Percentiles rank a stretch among this genome's conserved stretches.
These are phyloP conservation scores for Ephialtes manifestator DNA, from an alignment of 2,888 invertebrate species.

Conservation along the genomic window DNA sequence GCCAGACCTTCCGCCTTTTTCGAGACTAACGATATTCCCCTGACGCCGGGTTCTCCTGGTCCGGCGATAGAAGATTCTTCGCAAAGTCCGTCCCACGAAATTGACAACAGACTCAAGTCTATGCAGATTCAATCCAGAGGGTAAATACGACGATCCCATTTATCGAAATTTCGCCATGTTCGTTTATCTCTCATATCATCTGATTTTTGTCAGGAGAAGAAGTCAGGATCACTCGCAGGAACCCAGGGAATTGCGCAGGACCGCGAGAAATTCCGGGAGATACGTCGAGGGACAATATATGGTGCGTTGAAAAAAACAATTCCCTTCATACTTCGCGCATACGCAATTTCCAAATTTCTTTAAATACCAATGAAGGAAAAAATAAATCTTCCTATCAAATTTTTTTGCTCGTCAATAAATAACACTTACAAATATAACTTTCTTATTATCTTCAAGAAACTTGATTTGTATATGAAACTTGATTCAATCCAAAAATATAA, in stretches of 20 bases:
- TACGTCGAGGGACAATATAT: conserved; percentile 83
- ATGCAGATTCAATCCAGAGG: conserved; percentile 82
- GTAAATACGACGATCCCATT: conserved; percentile 74
- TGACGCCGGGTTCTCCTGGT: conserved; percentile 78
- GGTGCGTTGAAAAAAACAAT: conserved; percentile 74
- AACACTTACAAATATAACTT: too few species aligned
- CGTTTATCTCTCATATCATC: neutral
- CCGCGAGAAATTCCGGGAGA: conserved; percentile 83
- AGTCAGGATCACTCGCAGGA: conserved; percentile 79
- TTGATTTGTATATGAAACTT: too few species aligned
- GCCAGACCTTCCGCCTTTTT: conserved; percentile 78
- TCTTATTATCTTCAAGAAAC: too few species aligned
- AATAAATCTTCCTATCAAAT: too few species aligned
- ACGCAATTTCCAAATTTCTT: conserved; percentile 13
- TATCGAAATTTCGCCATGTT: neutral
- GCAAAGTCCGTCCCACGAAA: conserved; percentile 81
- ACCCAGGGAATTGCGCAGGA: conserved; percentile 81
- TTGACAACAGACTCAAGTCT: conserved; percentile 82
- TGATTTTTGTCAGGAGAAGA: conserved; percentile 67
- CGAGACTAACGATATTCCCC: conserved; percentile 77
- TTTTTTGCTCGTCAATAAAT: too few species aligned
- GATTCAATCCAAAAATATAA: neutral
- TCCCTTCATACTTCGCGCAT: neutral
- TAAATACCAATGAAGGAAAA: neutral
- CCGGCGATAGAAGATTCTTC: conserved; percentile 80